Conservation (phyloP, 1,140 invertebrate genomes). For the Temnothorax longispinosus region DNA sequence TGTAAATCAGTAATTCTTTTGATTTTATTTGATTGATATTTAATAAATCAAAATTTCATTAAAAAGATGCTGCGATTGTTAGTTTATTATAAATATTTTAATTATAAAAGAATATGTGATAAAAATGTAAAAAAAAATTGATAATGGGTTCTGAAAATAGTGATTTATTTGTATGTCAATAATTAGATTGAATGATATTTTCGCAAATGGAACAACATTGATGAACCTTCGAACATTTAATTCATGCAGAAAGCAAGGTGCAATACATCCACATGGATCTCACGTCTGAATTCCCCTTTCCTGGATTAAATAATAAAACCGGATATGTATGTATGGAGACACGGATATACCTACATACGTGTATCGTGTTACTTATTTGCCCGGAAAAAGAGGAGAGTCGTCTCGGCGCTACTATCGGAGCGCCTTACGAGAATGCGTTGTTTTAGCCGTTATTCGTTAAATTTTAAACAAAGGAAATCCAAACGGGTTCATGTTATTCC, state of each 20-base stretch:
- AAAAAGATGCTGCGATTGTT: not conserved
- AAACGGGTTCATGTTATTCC: not conserved
- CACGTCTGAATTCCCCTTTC: not conserved
- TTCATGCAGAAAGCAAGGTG: conserved; percentile 3
- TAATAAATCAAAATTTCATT: not conserved
- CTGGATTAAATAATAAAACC: conserved; percentile 58
- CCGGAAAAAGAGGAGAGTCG: conserved; percentile 67
- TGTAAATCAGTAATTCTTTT: not conserved
- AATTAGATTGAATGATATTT: not conserved
- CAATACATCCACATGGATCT: conserved; percentile 23
- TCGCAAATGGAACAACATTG: not conserved
- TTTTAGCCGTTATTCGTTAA: conserved; percentile 33
- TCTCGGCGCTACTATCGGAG: conserved; percentile 42
- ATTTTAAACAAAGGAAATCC: conserved; percentile 55
- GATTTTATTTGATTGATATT: not conserved
- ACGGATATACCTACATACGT: conserved; percentile 35
- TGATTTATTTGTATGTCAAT: not conserved
- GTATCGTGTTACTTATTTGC: conserved; percentile 74
- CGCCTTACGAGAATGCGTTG: conserved; percentile 33
- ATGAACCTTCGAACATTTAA: not conserved
- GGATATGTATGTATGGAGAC: conserved; percentile 48
- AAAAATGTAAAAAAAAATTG: not conserved
- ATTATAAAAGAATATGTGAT: not conserved
- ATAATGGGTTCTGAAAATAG: not conserved
- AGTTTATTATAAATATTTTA: not conserved